Percentiles rank a stretch among this genome's conserved stretches.
phyloP scores from a whole-genome alignment of 2,113 vertebrate genomes.

The Pseudorhombus dupliciocellatus region DNA sequence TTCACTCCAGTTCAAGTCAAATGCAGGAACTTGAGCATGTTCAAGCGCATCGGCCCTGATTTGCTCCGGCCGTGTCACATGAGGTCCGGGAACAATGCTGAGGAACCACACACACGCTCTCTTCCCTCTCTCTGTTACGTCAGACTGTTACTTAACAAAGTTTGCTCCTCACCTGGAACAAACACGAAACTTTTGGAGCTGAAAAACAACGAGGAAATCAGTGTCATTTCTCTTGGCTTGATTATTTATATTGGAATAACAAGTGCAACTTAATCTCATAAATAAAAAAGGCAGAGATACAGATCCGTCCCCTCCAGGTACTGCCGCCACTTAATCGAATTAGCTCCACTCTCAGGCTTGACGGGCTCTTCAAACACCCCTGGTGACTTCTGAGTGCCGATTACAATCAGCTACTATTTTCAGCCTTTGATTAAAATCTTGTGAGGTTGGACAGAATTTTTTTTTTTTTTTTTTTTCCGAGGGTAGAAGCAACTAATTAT shows the following conservation, averaged over 20 bases:
- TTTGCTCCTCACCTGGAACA: constrained; percentile 66
- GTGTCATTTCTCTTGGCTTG: constrained; percentile 75
- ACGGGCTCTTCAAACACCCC: constrained; percentile 82
- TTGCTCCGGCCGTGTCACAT: constrained; percentile 6
- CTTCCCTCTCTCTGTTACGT: constrained; percentile 3
- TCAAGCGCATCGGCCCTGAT: neutral
- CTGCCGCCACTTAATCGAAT: constrained; percentile 82
- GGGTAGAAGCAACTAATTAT: constrained; percentile 77
- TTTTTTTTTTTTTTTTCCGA: constrained; percentile 37
- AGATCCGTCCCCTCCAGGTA: constrained; percentile 83
- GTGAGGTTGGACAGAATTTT: constrained; percentile 75
- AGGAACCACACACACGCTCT: neutral
- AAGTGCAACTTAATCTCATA: constrained; percentile 80
- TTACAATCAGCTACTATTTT: constrained; percentile 84
- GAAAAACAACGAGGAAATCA: constrained; percentile 73
- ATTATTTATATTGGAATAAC: constrained; percentile 83
- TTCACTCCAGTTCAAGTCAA: constrained; percentile 4
- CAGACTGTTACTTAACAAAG: constrained; percentile 47
- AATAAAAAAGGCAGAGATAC: constrained; percentile 81
- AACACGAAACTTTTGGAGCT: constrained; percentile 65
- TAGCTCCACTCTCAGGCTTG: constrained; percentile 80
- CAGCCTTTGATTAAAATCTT: constrained; percentile 84
- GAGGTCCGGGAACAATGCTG: neutral
- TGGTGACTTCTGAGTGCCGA: constrained; percentile 82
- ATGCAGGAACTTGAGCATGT: neutral